A percentile compares a stretch with the other conserved stretches of the same genome.
These are phyloP conservation scores for Sebastiscus tertius DNA, from an alignment of 2,797 vertebrate genomes.

Conservation along the genomic window DNA sequence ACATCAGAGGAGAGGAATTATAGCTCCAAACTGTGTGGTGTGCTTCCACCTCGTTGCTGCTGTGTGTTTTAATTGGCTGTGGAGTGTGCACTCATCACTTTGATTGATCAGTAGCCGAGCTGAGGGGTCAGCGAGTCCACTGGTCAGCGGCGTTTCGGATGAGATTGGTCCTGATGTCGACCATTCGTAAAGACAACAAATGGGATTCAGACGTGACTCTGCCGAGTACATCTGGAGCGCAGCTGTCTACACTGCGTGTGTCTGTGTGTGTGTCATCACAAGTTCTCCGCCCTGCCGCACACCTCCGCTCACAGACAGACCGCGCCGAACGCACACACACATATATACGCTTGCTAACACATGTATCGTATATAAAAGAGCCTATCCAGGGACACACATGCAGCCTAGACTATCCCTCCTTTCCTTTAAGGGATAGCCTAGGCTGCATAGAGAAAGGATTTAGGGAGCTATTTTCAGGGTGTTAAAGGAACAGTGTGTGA, in stretches of 20 bases:
- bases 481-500: background rate
- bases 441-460: background rate
- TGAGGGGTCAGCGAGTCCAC: constrained; percentile 48
- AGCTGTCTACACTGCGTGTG: constrained; percentile 65
- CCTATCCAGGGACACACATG: background rate
- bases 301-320: constrained; percentile 37
- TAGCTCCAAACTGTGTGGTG: background rate
- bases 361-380: background rate
- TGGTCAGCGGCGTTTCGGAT: constrained; percentile 53
- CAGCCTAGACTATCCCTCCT: background rate
- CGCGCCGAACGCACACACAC: constrained; percentile 6
- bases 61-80: background rate
- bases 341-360: constrained; percentile 7
- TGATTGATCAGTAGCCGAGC: constrained; percentile 57
- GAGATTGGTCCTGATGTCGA: constrained; percentile 52
- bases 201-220: constrained; percentile 72
- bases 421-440: background rate
- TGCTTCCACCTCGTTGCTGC: background rate
- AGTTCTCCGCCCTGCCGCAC: constrained; percentile 51
- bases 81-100: background rate
- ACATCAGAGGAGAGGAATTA: background rate
- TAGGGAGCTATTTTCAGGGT: background rate
- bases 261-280: constrained; percentile 64
- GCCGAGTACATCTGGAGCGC: constrained; percentile 72
- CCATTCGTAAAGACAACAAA: constrained; percentile 75